A percentile compares a stretch with the other conserved stretches of the same genome.
Evolutionary conservation across 2,797 vertebrate species (phyloP).

Genomic region (Borostomias antarcticus): DNA sequence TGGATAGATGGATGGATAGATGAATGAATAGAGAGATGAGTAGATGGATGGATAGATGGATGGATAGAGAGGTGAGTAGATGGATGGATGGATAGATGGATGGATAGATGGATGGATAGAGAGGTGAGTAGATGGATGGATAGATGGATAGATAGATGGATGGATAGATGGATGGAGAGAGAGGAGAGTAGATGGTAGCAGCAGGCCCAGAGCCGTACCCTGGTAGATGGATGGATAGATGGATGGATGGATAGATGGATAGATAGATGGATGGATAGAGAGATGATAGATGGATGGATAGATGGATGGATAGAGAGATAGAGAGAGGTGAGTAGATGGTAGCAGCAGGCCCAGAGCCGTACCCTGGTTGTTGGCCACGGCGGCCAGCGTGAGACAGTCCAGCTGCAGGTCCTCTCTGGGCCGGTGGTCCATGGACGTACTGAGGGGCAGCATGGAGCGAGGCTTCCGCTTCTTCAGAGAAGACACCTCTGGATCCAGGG

Average conservation of each 20-base stretch:
- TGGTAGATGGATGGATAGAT: neutral
- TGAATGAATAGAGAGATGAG: too few species aligned
- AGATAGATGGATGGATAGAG: neutral
- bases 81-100: constrained; percentile 31
- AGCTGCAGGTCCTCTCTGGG: constrained; percentile 91
- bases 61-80: neutral
- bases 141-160: neutral
- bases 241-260: neutral
- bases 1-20: too few species aligned
- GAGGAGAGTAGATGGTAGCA: neutral
- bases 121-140: neutral
- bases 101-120: neutral
- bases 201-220: neutral
- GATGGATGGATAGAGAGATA: neutral
- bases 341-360: constrained; percentile 22
- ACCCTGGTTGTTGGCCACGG: constrained; percentile 76
- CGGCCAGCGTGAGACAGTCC: constrained; percentile 88
- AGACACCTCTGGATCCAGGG: constrained; percentile 44
- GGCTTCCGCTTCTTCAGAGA: constrained; percentile 87
- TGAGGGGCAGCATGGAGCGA: constrained; percentile 90
- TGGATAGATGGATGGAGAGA: neutral
- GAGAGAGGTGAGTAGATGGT: neutral
- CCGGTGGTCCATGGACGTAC: constrained; percentile 90
- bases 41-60: too few species aligned
- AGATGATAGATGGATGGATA: too few species aligned